Conservation (phyloP, 2,888 invertebrate species). For the Labia minor region DNA sequence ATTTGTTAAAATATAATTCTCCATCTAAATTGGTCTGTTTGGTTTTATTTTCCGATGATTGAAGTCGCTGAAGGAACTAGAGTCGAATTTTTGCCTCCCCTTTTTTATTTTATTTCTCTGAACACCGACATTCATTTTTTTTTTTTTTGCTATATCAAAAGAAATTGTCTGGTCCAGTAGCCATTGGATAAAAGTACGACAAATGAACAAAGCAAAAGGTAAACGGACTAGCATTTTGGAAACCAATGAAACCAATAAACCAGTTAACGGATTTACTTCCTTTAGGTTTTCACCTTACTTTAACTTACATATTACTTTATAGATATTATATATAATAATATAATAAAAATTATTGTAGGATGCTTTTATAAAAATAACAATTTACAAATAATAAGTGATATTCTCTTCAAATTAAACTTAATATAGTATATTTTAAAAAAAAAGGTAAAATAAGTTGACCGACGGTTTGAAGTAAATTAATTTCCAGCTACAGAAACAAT, state of each 20-base stretch:
- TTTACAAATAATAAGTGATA: neutral
- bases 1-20: conserved; percentile 13
- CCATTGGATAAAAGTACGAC: neutral
- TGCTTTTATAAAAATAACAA: too few species aligned
- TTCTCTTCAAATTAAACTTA: neutral
- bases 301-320: too few species aligned
- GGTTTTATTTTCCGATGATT: conserved; percentile 13
- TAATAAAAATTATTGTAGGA: too few species aligned
- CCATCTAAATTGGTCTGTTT: conserved; percentile 13
- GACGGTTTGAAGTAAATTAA: too few species aligned
- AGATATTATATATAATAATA: too few species aligned
- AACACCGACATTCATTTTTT: conserved; percentile 4
- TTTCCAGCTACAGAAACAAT: too few species aligned
- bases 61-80: neutral
- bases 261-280: neutral
- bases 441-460: too few species aligned
- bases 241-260: conserved; percentile 4
- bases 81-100: neutral
- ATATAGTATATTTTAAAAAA: too few species aligned
- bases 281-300: too few species aligned
- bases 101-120: neutral
- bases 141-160: neutral
- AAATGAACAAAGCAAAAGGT: conserved; percentile 1
- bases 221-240: neutral
- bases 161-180: neutral